Evolutionary conservation across 2,113 vertebrate species (phyloP).

Genomic region (Pygoscelis antarcticus): DNA sequence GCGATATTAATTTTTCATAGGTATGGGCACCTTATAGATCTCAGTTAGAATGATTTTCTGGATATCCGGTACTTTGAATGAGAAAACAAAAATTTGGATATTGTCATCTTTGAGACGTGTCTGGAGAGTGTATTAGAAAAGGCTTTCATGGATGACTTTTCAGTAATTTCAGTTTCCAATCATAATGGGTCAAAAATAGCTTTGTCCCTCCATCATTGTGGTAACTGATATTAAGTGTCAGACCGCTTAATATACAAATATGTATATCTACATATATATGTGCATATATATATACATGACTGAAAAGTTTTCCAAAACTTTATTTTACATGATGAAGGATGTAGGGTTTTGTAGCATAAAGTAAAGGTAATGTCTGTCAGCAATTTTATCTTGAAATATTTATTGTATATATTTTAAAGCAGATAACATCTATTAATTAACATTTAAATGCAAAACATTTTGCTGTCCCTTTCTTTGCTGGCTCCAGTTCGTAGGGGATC

Average conservation of each 20-base stretch:
- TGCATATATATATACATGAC: background rate
- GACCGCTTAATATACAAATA: background rate
- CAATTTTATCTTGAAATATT: background rate
- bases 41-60: background rate
- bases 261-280: background rate
- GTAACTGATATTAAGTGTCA: background rate
- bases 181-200: background rate
- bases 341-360: background rate
- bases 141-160: background rate
- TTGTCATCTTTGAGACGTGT: background rate
- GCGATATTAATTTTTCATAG: background rate
- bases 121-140: background rate
- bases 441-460: background rate
- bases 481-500: background rate
- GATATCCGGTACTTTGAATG: background rate
- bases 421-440: background rate
- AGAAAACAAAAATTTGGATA: background rate
- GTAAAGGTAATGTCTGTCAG: background rate
- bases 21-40: background rate
- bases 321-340: background rate
- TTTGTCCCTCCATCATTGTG: background rate
- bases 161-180: background rate
- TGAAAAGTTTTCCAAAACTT: background rate
- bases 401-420: background rate
- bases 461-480: background rate